Base-by-base conservation (phyloP, 2,888 invertebrate species). In the Trichopoda pennipes region DNA sequence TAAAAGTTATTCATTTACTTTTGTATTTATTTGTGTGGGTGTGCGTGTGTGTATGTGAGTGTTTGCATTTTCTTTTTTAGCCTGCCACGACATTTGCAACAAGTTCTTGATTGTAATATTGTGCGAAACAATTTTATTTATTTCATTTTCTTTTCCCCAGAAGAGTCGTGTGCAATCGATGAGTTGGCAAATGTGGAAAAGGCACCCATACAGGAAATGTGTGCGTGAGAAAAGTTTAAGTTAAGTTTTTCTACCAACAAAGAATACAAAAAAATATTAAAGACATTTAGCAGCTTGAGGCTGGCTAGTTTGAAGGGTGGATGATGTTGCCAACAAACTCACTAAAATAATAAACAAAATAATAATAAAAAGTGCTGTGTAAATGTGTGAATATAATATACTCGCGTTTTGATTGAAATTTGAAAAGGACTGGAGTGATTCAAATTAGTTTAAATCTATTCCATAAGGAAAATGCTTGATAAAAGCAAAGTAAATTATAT, bases 311-410 rank as follows among this genome's bases (percentile, higher is more conserved):
- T 16, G 12, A n/a, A 8, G 28, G 56, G 49, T 4, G 23, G n/a
- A 1, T 7, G 38, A 7, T 72, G 42, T 56, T 56, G 64, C 17
- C 47, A 56, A 12, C 49, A 64, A 64, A 64, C 56, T 55, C 1
- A 58, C 47, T 23, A 64, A 69, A 73, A 72, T 70, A 81, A 69
- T 77, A 69, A 61, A 69, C 49, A 60, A 60, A 47, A 16, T 2
- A 23, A 61, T 14, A 58, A 61, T 38, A 53, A 23, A 82, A 82
- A 78, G 66, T 70, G 70, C 68, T 82, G 82, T 75, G 82, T 72
- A 79, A 82, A 82, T 76, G 82, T 82, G 79, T 82, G 75, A 79
- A 79, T 76, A 75, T 79, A 79, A 82, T 76, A 82, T 56, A 82
- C 70, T 75, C 35, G 66, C 47, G 35, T 53, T 44, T 69, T 17